A percentile compares a stretch with the other conserved stretches of the same genome.
Evolutionary conservation across 2,888 invertebrate species (phyloP).

Genomic region (Rapana venosa): DNA sequence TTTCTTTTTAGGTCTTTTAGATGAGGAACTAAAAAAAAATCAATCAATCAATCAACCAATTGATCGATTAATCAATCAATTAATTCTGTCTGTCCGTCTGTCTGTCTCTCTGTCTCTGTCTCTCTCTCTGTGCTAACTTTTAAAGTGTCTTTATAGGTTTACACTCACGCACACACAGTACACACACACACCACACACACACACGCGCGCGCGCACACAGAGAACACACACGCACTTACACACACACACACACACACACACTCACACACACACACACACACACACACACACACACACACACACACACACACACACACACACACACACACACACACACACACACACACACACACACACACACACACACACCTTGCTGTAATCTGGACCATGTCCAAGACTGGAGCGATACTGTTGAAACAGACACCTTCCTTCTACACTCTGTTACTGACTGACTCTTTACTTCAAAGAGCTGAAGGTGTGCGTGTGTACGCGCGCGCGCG

Average conservation of each 20-base stretch:
- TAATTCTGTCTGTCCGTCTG: background rate
- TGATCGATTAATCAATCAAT: no score
- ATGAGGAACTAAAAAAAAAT: no score
- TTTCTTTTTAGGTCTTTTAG: no score
- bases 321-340: slow-evolving; percentile 12
- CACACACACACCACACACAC: background rate
- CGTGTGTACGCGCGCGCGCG: background rate
- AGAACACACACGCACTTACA: background rate
- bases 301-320: background rate
- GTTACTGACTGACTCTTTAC: background rate
- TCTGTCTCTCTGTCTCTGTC: background rate
- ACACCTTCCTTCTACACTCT: background rate
- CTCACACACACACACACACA: background rate
- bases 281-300: background rate
- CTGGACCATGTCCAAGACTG: no score
- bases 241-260: background rate
- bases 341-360: slow-evolving; percentile 19
- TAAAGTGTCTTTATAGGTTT: no score
- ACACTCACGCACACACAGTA: background rate
- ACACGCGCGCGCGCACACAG: no score
- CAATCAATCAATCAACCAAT: no score
- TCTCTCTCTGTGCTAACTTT: background rate
- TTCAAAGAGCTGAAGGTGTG: background rate
- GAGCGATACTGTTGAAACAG: background rate
- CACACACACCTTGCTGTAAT: background rate